phyloP scores from a whole-genome alignment of 2,888 invertebrate species.

The Dione juno region DNA sequence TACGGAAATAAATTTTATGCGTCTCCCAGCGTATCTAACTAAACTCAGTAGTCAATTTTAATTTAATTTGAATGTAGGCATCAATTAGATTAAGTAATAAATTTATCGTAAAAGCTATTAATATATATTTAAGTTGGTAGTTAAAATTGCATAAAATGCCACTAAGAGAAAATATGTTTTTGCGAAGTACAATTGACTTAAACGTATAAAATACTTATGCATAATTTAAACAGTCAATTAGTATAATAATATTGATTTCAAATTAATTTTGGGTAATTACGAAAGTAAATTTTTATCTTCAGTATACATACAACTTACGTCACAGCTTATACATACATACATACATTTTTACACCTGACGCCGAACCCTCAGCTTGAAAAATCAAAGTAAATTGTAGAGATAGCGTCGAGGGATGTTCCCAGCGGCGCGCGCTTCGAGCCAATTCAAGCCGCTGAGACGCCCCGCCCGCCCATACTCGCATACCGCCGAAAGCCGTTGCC shows the following conservation, averaged over 20 bases:
- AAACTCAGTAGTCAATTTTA: constrained; percentile 31
- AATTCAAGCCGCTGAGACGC: constrained; percentile 45
- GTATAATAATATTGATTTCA: too few relatives aligned
- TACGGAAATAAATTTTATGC: constrained; percentile 32
- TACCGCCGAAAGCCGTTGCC: constrained; percentile 62
- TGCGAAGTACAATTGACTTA: not conserved
- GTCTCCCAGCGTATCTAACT: constrained; percentile 22
- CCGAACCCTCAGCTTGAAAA: constrained; percentile 36
- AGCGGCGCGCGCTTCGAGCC: constrained; percentile 62
- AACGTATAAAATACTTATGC: too few relatives aligned
- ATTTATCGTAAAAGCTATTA: constrained; percentile 23
- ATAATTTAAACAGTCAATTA: too few relatives aligned
- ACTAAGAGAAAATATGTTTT: not conserved
- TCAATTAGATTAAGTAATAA: constrained; percentile 29
- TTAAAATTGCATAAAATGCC: constrained; percentile 12
- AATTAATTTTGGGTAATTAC: not conserved
- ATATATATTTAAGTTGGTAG: constrained; percentile 12
- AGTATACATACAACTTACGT: not conserved
- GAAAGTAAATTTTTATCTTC: not conserved
- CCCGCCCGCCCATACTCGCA: constrained; percentile 70
- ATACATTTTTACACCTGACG: not conserved
- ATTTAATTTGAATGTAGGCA: constrained; percentile 30
- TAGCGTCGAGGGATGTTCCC: constrained; percentile 58
- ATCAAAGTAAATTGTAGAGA: constrained; percentile 46
- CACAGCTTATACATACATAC: not conserved